phyloP scores from a whole-genome alignment of 2,888 invertebrate species.

The Ophonus ardosiacus region DNA sequence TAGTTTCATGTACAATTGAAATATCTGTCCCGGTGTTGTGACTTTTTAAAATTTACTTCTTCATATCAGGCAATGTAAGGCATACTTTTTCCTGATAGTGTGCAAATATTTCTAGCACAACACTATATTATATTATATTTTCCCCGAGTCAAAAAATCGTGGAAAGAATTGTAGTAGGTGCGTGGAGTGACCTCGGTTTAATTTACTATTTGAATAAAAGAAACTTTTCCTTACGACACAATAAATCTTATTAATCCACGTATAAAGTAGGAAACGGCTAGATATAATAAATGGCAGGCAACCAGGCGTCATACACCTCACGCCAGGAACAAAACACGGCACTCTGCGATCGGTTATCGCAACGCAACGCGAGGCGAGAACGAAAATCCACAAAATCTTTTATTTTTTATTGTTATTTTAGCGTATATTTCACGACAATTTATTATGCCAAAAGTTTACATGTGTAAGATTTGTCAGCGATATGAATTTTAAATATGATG shows the following conservation, averaged over 20 bases:
- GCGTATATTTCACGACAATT: slow-evolving; percentile 25
- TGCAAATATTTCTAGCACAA: background rate
- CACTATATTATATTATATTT: too few species aligned
- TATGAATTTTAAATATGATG: slow-evolving; percentile 41
- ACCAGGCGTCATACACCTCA: slow-evolving; percentile 55
- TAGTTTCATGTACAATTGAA: too few species aligned
- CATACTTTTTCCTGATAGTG: background rate
- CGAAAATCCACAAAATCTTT: slow-evolving; percentile 18
- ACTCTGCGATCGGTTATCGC: slow-evolving; percentile 53
- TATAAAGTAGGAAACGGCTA: slow-evolving; percentile 56
- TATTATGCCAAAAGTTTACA: slow-evolving; percentile 40
- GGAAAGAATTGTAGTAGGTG: slow-evolving; percentile 24
- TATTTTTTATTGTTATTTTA: slow-evolving; percentile 26
- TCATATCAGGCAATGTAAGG: background rate
- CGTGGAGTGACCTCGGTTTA: slow-evolving; percentile 55
- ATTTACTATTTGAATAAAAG: slow-evolving; percentile 57
- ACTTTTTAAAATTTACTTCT: background rate
- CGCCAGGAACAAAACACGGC: slow-evolving; percentile 56
- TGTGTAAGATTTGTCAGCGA: slow-evolving; percentile 52
- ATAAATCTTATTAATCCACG: slow-evolving; percentile 63
- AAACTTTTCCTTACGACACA: slow-evolving; percentile 58
- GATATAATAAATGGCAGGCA: slow-evolving; percentile 60
- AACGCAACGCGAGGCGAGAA: slow-evolving; percentile 32
- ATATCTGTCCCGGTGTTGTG: background rate
- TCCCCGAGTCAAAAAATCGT: slow-evolving; percentile 2